Percentiles rank a stretch among this genome's conserved stretches.
Evolutionary conservation across 2,888 invertebrate genomes (phyloP).

Genomic region (Calameuta filiformis): DNA sequence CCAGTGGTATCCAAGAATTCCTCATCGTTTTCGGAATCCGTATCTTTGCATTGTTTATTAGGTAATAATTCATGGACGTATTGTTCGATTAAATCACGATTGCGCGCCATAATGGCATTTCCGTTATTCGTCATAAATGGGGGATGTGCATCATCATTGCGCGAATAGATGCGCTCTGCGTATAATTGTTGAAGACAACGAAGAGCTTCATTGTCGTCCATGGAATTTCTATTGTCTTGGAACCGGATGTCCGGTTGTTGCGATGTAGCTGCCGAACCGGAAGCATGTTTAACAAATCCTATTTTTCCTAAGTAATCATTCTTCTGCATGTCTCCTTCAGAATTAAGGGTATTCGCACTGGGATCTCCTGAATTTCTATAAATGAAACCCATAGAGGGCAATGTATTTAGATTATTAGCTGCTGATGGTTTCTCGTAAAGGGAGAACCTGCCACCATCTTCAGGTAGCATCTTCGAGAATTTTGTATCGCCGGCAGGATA

Average conservation of each 20-base stretch:
- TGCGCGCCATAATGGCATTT: constrained; percentile 37
- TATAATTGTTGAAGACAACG: constrained; percentile 37
- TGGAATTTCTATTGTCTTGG: not conserved
- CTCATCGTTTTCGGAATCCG: constrained; percentile 59
- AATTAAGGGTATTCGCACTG: constrained; percentile 5
- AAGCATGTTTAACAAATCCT: not conserved
- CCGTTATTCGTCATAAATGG: constrained; percentile 42
- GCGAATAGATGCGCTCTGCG: constrained; percentile 14
- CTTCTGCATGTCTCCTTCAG: not conserved
- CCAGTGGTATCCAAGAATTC: constrained; percentile 61
- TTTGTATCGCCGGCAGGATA: constrained; percentile 28
- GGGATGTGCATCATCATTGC: not conserved
- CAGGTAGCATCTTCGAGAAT: not conserved
- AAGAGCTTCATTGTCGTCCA: constrained; percentile 33
- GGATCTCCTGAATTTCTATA: not conserved
- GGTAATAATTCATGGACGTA: constrained; percentile 43
- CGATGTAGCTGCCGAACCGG: not conserved
- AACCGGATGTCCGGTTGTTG: not conserved
- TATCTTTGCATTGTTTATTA: constrained; percentile 33
- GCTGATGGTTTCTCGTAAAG: not conserved
- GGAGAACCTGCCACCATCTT: not conserved
- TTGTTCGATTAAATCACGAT: constrained; percentile 52
- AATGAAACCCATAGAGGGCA: constrained; percentile 41
- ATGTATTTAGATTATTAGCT: not conserved
- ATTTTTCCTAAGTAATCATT: constrained; percentile 7